A percentile compares a stretch with the other conserved stretches of the same genome.
Conservation (phyloP, 2,888 invertebrate genomes). For the Lasioglossum lativentre region DNA sequence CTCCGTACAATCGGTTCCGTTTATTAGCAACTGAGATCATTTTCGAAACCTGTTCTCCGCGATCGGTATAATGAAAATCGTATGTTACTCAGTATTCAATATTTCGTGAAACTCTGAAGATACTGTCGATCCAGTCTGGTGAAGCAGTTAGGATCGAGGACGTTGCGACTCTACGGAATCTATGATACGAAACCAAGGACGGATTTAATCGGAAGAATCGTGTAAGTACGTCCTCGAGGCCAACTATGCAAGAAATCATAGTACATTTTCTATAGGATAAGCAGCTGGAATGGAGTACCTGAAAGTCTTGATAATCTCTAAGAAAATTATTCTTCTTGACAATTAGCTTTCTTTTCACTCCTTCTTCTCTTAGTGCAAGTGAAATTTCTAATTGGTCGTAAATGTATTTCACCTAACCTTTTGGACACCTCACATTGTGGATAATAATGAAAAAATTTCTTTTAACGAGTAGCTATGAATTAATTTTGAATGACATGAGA, state of each 20-base stretch:
- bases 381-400: background rate
- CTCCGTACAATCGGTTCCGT: constrained; percentile 38
- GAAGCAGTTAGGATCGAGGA: constrained; percentile 58
- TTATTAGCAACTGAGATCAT: constrained; percentile 11
- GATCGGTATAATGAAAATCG: constrained; percentile 41
- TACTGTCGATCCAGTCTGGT: constrained; percentile 30
- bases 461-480: background rate
- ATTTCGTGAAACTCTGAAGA: constrained; percentile 64
- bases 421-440: background rate
- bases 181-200: background rate
- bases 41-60: constrained; percentile 20
- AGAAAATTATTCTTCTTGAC: background rate
- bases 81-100: constrained; percentile 77
- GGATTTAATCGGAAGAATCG: constrained; percentile 9
- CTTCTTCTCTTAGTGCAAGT: background rate
- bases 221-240: constrained; percentile 45
- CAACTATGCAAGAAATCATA: constrained; percentile 47
- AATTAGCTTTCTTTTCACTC: background rate
- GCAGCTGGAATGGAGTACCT: background rate
- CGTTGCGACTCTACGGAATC: background rate
- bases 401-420: background rate
- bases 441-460: background rate
- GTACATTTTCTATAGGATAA: constrained; percentile 67
- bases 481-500: background rate
- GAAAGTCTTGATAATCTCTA: background rate